Base-by-base conservation (phyloP, 2,797 vertebrate species). In the Xiphorhynchus erythropygius region DNA sequence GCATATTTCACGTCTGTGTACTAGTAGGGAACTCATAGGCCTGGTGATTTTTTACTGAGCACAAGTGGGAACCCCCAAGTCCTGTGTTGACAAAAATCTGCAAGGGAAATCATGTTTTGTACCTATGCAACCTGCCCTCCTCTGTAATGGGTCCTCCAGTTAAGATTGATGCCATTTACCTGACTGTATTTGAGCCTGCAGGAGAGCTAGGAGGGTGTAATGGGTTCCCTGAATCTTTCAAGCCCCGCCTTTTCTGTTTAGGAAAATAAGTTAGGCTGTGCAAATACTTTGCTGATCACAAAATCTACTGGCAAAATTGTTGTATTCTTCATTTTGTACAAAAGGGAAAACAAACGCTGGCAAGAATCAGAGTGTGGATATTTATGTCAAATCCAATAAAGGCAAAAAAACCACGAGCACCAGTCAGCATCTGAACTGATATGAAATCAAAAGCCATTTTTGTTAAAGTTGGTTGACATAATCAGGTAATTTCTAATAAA, bases 231-330 rank as follows among this genome's bases (percentile, higher is more conserved):
- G 96, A 96, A 89, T 96, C 78, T 91, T 90, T 94, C 78, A 89
- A 93, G 87, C 64, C 93, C 95, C 94, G 92, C 95, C 97, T 93
- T 83, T 96, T 95, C 90, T 94, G 90, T 97, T 97, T 97, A 97
- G 95, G 97, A 96, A 97, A 96, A 95, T 63, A 96, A 97, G 96
- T 62, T 57, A 84, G 74, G 56, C 69, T 95, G 91, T 92, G 75
- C 92, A 97, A 95, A 97, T 97, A 95, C 82, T 97, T 97, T 82
- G 82, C 82, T 49, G 93, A 97, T 98, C 97, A 95, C 96, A 97
- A 92, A 96, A 98, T 97, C 93, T 94, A 79, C 90, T 97, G 97
- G 97, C 96, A 96, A 90, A 87, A 84, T 94, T 39, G 87, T 59
- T 70, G 39, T 79, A 52, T 89, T 94, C 93, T 94, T 97, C 84